phyloP scores from a whole-genome alignment of 2,888 invertebrate genomes.

The Noctuana brunneofusca region DNA sequence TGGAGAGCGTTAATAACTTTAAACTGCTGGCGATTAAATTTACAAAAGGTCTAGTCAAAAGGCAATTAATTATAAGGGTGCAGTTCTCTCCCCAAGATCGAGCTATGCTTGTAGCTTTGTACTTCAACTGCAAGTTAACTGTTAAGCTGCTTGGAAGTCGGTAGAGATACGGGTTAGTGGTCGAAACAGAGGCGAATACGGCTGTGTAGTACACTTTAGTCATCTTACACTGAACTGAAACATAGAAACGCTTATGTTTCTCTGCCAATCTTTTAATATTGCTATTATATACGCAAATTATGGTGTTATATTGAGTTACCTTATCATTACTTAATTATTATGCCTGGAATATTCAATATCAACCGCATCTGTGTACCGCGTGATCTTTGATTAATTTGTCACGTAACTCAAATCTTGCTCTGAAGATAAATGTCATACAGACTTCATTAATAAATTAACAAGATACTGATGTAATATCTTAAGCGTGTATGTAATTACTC shows the following conservation, averaged over 20 bases:
- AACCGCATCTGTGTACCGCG: neutral
- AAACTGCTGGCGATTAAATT: neutral
- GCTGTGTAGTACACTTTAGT: too few relatives aligned
- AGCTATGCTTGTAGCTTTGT: too few relatives aligned
- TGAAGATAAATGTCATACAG: neutral
- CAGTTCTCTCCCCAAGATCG: too few relatives aligned
- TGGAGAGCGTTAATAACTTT: slow-evolving; percentile 8
- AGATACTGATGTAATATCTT: slow-evolving; percentile 6
- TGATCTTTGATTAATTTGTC: neutral
- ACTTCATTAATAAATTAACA: slow-evolving; percentile 1
- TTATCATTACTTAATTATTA: neutral
- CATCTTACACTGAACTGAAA: too few relatives aligned
- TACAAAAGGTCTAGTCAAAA: neutral
- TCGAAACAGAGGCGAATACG: too few relatives aligned
- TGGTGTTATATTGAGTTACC: neutral
- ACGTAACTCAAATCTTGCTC: neutral
- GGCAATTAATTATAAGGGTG: too few relatives aligned
- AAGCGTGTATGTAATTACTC: slow-evolving; percentile 6
- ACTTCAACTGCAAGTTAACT: too few relatives aligned
- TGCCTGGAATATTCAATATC: neutral
- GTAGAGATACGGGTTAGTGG: too few relatives aligned
- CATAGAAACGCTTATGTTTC: too few relatives aligned
- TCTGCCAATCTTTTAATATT: too few relatives aligned
- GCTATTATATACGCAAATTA: too few relatives aligned
- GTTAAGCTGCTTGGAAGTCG: too few relatives aligned